Base-by-base conservation (phyloP, 35 echinoderm and acorn worm species). In the Hemicentrotus pulcherrimus region DNA sequence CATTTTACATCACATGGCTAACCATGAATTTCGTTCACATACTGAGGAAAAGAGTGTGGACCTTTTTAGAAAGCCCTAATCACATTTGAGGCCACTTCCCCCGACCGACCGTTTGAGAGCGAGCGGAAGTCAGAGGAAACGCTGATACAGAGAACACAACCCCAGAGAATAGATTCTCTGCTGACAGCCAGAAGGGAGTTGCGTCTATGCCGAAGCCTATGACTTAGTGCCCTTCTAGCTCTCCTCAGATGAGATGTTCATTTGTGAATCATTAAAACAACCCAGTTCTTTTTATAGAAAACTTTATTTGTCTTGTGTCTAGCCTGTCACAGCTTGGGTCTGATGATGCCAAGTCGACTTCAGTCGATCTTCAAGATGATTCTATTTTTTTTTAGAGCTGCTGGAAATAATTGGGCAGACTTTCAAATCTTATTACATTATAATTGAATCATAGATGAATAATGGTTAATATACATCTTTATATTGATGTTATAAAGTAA, bases 21-120 rank as follows among this genome's bases (percentile, higher is more conserved):
- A n/a, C n/a, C 65, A 78, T 78, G 22, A 24, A 28, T n/a, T n/a
- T 28, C 19, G 19, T 78, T 7, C 19, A 78, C 65, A 59, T 59
- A n/a, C 65, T n/a, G 65, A 10, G 15, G 19, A 78, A 78, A n/a
- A 90, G 46, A 46, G 18, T 41, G 24, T n/a, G 47, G 31, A 24
- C 89, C 89, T 91, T 91, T 91, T 91, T 41, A 22, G 35, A 22
- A n/a, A 78, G 65, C 22, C 24, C 65, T 78, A 78, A 78, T 78
- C 65, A 8, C 65, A 78, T 78, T 78, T 78, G 65, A 78, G 65
- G 65, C 65, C 65, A 78, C 65, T 78, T 78, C 65, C 65, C 19
- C 35, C 35, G 35, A 41, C 3, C 7, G 65, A 78, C 24, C 19
- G 24, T 78, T 28, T 15, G 2, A 78, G 65, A n/a, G 65, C n/a